phyloP scores from a whole-genome alignment of 2,113 vertebrate species.

The Recurvirostra avosetta region DNA sequence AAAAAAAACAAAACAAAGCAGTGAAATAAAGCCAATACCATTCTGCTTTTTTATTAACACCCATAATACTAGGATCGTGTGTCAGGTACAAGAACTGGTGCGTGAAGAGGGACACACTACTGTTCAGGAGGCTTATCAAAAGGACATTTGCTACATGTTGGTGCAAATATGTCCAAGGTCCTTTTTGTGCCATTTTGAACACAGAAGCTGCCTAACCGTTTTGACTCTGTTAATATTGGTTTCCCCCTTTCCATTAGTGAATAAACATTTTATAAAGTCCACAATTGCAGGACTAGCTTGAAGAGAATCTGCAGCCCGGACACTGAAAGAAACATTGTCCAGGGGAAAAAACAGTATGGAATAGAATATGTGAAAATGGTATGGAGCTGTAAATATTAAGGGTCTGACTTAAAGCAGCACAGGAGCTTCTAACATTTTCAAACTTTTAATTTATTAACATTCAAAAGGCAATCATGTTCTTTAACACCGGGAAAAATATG shows the following conservation, averaged over 20 bases:
- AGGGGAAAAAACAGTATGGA: neutral
- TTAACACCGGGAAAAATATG: neutral
- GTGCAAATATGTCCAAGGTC: neutral
- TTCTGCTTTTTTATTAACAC: neutral
- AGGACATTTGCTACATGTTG: rapidly evolving
- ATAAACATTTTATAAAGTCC: neutral
- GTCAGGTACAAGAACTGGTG: neutral
- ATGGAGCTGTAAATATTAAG: neutral
- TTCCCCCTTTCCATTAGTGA: neutral
- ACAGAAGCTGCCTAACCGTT: neutral
- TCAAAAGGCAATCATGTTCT: neutral
- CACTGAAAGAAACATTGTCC: neutral
- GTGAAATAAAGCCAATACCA: neutral
- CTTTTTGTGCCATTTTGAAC: neutral
- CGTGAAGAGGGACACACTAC: neutral
- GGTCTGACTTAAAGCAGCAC: neutral
- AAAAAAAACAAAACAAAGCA: neutral
- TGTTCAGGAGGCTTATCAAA: neutral
- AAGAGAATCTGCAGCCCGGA: neutral
- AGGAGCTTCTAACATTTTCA: neutral
- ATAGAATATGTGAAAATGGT: neutral
- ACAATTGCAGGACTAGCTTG: neutral
- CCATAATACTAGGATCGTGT: neutral
- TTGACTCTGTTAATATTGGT: neutral
- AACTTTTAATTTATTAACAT: neutral